A percentile compares a stretch with the other conserved stretches of the same genome.
These are phyloP conservation scores for Semnornis frantzii DNA, from an alignment of 2,113 vertebrate genomes.

Conservation along the genomic window DNA sequence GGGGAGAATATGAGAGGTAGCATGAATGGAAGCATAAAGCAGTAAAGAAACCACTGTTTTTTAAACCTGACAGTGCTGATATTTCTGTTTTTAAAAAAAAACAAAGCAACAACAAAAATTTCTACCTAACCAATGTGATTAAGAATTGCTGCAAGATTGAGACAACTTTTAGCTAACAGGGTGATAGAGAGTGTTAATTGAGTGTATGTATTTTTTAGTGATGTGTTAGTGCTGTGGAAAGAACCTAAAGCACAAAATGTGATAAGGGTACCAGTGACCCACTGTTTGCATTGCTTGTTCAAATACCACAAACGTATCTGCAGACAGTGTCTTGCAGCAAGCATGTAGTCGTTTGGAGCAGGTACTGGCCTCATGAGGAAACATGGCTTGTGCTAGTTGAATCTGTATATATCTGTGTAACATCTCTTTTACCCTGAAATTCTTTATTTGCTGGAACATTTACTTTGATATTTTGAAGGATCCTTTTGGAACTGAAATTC, in stretches of 20 bases:
- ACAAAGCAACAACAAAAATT: background rate
- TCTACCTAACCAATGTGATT: background rate
- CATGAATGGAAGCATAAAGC: background rate
- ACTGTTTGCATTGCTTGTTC: background rate
- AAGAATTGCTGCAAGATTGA: background rate
- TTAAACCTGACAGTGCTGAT: background rate
- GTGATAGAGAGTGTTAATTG: background rate
- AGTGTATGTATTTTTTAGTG: background rate
- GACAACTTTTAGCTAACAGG: background rate
- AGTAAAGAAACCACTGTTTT: background rate
- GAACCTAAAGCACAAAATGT: background rate
- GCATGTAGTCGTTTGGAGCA: background rate
- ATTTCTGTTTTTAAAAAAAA: background rate
- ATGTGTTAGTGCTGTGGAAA: background rate
- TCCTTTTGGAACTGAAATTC: background rate
- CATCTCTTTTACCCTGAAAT: fast-evolving
- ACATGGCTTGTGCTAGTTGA: background rate
- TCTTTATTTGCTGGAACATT: background rate
- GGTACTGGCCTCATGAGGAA: background rate
- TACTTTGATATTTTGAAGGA: background rate
- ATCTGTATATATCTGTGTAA: background rate
- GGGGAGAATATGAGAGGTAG: background rate
- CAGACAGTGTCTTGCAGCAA: background rate
- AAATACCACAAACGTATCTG: background rate
- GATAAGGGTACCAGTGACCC: background rate